phyloP scores from a whole-genome alignment of 2,888 invertebrate genomes.

The Hyposoter didymator region DNA sequence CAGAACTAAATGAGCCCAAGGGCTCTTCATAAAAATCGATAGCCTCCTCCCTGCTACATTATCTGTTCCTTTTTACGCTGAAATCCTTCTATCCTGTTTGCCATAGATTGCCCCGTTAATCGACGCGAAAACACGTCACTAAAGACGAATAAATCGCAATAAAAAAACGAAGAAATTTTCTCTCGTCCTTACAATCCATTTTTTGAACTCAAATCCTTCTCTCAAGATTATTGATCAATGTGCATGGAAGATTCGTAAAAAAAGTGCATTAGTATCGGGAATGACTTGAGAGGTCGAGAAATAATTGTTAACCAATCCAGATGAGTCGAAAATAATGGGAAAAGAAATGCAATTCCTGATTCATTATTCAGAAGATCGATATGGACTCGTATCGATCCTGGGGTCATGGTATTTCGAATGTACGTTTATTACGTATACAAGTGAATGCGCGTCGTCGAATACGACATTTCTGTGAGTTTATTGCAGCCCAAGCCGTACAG shows the following conservation, averaged over 20 bases:
- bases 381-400: background rate
- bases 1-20: slow-evolving; percentile 44
- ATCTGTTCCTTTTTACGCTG: slow-evolving; percentile 27
- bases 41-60: slow-evolving; percentile 6
- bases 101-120: background rate
- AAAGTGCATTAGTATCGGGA: background rate
- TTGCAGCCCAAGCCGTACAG: background rate
- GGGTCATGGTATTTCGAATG: slow-evolving; percentile 12
- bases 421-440: slow-evolving; percentile 6
- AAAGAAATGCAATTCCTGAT: slow-evolving; percentile 39
- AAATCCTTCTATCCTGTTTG: slow-evolving; percentile 24
- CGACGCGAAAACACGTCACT: background rate
- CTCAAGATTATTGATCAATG: no score
- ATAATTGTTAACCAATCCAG: slow-evolving; percentile 10
- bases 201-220: no score
- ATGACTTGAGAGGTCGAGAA: background rate
- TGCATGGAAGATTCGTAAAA: no score
- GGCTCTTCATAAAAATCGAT: slow-evolving; percentile 54
- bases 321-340: slow-evolving; percentile 36
- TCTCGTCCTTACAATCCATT: no score
- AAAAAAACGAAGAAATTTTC: no score
- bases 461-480: slow-evolving; percentile 24
- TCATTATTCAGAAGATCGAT: slow-evolving; percentile 40
- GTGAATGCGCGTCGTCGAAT: slow-evolving; percentile 19
- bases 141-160: background rate